Evolutionary conservation across 2,797 vertebrate species (phyloP).

Genomic region (Periparus ater): DNA sequence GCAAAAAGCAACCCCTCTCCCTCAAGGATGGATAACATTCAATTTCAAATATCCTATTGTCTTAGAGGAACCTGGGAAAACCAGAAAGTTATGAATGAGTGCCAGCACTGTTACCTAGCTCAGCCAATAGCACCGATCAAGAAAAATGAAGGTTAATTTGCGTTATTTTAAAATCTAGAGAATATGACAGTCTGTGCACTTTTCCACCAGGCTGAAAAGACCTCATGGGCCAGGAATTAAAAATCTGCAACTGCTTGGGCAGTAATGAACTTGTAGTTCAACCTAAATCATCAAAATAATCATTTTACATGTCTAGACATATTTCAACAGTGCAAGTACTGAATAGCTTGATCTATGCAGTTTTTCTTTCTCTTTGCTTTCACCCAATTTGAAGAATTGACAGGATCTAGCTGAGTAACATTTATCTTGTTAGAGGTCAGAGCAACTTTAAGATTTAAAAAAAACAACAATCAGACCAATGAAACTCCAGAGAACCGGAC

Average conservation of each 20-base stretch:
- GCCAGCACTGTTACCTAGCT: neutral
- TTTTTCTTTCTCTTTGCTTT: neutral
- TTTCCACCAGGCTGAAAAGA: neutral
- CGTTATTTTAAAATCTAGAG: neutral
- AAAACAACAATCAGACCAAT: neutral
- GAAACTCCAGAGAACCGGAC: neutral
- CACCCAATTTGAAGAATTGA: neutral
- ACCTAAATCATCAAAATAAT: neutral
- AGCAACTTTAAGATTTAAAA: neutral
- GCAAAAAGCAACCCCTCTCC: neutral
- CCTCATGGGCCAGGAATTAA: neutral
- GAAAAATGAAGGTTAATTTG: neutral
- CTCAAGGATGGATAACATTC: neutral
- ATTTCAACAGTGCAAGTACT: neutral
- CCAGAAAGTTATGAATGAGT: neutral
- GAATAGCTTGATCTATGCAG: neutral
- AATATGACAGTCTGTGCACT: neutral
- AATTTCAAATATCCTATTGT: neutral
- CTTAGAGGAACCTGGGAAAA: neutral
- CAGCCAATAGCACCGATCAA: neutral
- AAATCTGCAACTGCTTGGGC: neutral
- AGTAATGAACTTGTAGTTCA: neutral
- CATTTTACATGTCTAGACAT: neutral
- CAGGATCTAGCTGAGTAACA: neutral
- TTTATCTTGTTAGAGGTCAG: neutral